Conservation (phyloP, 2,888 invertebrate genomes). For the Heteromurus nitidus region DNA sequence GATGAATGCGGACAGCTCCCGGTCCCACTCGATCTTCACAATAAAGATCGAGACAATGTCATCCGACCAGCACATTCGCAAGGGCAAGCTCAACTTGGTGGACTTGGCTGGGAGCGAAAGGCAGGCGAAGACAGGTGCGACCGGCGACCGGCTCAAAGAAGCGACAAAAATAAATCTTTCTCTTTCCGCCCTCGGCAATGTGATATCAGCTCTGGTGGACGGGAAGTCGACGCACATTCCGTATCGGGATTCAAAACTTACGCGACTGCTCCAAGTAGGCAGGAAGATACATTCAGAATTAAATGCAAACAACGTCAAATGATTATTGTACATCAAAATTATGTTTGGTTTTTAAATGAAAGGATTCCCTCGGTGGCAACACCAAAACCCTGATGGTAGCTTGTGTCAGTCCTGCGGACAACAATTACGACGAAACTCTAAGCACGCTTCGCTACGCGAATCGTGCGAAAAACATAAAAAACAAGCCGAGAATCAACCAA, state of each 20-base stretch:
- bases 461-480: slow-evolving; percentile 92
- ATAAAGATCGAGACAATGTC: slow-evolving; percentile 88
- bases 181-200: slow-evolving; percentile 90
- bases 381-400: slow-evolving; percentile 97
- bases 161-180: slow-evolving; percentile 93
- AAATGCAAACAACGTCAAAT: no score
- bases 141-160: slow-evolving; percentile 89
- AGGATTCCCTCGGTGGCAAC: slow-evolving; percentile 98
- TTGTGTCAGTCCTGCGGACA: slow-evolving; percentile 93
- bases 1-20: slow-evolving; percentile 77
- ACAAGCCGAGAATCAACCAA: slow-evolving; percentile 92
- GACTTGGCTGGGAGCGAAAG: slow-evolving; percentile 93
- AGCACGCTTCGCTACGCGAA: slow-evolving; percentile 92
- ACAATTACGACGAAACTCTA: slow-evolving; percentile 90
- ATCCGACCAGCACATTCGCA: slow-evolving; percentile 79
- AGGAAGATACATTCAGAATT: no score
- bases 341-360: no score
- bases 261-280: slow-evolving; percentile 93
- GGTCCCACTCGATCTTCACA: slow-evolving; percentile 92
- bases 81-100: slow-evolving; percentile 89
- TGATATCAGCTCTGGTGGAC: slow-evolving; percentile 87
- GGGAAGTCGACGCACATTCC: slow-evolving; percentile 83
- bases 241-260: slow-evolving; percentile 94
- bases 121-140: slow-evolving; percentile 89
- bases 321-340: no score